Evolutionary conservation across 1,140 invertebrate genomes (phyloP), one percentile per base, ranked within the genome.

Genomic region (Drosophila lowei): DNA sequence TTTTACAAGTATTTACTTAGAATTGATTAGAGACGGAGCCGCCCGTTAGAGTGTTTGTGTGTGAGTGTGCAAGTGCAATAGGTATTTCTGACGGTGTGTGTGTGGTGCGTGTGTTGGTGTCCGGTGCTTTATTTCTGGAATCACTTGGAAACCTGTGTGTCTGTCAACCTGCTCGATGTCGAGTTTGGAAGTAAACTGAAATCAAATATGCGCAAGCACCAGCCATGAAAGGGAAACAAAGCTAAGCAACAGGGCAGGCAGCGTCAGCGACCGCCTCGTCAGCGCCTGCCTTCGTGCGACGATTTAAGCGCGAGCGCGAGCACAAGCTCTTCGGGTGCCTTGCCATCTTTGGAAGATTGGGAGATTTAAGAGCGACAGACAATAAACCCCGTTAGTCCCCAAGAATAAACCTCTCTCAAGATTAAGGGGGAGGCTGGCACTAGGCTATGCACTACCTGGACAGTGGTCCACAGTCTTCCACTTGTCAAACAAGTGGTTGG

Each of bases 131-230:
- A 18, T 25, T 46, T 28, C 55, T 34, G 9, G 43, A 23, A 21
- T 9, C 34, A 38, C 34, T 38, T 38, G 46, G 25, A 44, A 44
- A 30, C 46, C 63, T 53, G 38, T 18, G 60, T 44, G 38, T 52
- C 48, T 18, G 50, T 55, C 71, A 75, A 88, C 83, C 83, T 68
- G 79, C 64, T 61, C 84, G 71, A 52, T 81, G 73, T 83, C 70
- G 76, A 53, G 79, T 83, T 76, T 66, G 58, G 77, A 63, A 79
- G 57, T 88, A 66, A 89, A 88, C 83, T 88, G 72, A 88, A 88
- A 66, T 63, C 72, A 57, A 79, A 72, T 83, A 66, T 65, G 72
- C 64, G 57, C 62, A 58, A 66, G 61, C 38, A 76, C 63, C 63
- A 72, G 30, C 79, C 60, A 70, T 50, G 84, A 78, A 84, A 71